Conservation (phyloP, 2,797 vertebrate species). For the Cyprinella venusta region DNA sequence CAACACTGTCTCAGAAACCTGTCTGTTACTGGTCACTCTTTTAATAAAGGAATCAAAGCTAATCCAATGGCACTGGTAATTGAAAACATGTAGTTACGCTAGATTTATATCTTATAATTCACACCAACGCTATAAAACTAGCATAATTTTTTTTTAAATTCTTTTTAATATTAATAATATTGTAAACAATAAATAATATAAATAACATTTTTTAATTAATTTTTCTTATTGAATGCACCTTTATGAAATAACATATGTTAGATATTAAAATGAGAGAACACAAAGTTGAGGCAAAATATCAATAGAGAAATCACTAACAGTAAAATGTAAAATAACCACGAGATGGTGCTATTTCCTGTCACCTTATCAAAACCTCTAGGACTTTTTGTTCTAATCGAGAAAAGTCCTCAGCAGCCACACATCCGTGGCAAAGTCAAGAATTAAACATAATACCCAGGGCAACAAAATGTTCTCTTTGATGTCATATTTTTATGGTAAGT, state of each 20-base stretch:
- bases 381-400: constrained; percentile 22
- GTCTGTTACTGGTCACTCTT: background rate
- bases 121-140: background rate
- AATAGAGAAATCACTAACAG: background rate
- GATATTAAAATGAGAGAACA: background rate
- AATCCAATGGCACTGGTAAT: background rate
- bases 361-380: background rate
- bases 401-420: background rate
- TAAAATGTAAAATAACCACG: constrained; percentile 16
- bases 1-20: background rate
- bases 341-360: background rate
- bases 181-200: too few species aligned
- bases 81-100: background rate
- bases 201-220: background rate
- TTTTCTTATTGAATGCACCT: background rate
- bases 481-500: background rate
- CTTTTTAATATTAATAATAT: too few species aligned
- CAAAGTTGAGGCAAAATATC: background rate
- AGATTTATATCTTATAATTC: background rate
- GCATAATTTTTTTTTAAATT: background rate
- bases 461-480: background rate
- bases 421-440: background rate
- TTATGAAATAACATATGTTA: background rate
- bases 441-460: background rate
- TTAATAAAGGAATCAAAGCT: background rate